Evolutionary conservation across 2,797 vertebrate species (phyloP).

Genomic region (Pteronotus mesoamericanus): DNA sequence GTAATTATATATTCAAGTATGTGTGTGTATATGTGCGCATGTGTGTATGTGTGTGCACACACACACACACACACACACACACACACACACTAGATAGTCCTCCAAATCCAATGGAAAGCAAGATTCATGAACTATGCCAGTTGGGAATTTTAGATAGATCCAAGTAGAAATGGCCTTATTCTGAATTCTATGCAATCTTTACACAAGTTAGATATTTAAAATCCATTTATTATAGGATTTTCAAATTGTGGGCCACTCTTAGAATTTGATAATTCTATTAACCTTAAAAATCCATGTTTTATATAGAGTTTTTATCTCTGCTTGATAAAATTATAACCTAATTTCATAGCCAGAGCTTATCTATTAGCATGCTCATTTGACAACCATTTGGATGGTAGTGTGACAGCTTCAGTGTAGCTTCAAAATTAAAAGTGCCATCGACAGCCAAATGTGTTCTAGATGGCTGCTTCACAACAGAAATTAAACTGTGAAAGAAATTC

Average conservation of each 20-base stretch:
- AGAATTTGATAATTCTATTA: neutral
- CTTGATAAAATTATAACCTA: neutral
- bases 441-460: neutral
- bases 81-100: neutral
- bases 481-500: neutral
- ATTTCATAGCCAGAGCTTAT: conserved; percentile 22
- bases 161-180: neutral
- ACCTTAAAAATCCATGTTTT: neutral
- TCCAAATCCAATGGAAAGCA: neutral
- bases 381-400: neutral
- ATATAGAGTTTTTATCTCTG: neutral
- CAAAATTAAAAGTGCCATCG: neutral
- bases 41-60: too few species aligned
- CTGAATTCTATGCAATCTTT: neutral
- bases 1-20: too few species aligned
- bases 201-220: neutral
- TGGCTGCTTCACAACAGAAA: neutral
- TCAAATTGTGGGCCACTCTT: neutral
- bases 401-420: neutral
- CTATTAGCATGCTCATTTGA: neutral
- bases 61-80: too few species aligned
- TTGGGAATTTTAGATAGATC: neutral
- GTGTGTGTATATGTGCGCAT: too few species aligned
- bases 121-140: neutral
- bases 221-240: neutral